A percentile compares a stretch with the other conserved stretches of the same genome.
Evolutionary conservation across 2,888 invertebrate species (phyloP).

Genomic region (Mystacides longicornis): DNA sequence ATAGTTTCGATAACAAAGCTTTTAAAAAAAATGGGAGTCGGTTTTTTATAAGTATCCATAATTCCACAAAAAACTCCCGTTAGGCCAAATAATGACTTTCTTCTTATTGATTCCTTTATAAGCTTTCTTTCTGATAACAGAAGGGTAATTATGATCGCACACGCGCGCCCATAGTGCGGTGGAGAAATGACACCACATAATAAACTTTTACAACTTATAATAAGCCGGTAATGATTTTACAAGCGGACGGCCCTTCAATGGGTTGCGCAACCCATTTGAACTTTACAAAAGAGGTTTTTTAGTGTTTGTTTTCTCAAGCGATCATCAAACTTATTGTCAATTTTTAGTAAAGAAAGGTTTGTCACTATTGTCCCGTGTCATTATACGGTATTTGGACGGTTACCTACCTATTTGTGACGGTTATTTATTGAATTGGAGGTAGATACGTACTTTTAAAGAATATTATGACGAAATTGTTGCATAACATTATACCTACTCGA

Average conservation of each 20-base stretch:
- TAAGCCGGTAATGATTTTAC: slow-evolving; percentile 6
- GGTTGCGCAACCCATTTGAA: slow-evolving; percentile 10
- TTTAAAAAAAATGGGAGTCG: not conserved
- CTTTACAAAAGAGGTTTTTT: not conserved
- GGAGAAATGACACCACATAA: too few species aligned
- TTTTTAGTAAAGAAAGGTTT: too few species aligned
- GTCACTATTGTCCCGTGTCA: not conserved
- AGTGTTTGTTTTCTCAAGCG: not conserved
- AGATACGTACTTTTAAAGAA: too few species aligned
- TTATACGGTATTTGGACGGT: not conserved
- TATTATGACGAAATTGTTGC: too few species aligned
- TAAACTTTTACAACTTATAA: not conserved
- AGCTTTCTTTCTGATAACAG: not conserved
- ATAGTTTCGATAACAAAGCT: too few species aligned
- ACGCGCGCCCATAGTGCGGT: not conserved
- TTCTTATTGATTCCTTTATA: not conserved
- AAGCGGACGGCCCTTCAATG: slow-evolving; percentile 3
- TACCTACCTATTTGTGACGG: too few species aligned
- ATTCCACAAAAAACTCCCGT: too few species aligned
- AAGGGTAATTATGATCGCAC: not conserved
- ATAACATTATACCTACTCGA: too few species aligned
- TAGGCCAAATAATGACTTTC: not conserved
- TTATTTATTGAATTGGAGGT: too few species aligned
- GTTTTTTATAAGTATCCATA: not conserved
- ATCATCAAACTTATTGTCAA: too few species aligned